Base-by-base conservation (phyloP, 2,888 invertebrate species). In the Eupithecia abbreviata region DNA sequence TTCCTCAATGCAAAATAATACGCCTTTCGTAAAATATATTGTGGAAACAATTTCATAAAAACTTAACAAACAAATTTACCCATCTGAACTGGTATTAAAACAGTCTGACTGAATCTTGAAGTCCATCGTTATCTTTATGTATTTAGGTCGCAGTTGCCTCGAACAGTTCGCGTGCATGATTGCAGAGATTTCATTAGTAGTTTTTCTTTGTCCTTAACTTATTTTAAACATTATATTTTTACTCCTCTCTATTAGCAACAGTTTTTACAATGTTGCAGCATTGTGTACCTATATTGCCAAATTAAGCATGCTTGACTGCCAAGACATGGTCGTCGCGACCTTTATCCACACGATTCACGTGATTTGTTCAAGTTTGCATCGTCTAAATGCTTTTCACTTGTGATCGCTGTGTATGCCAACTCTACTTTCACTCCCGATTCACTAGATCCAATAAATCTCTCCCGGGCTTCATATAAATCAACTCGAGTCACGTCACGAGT, bases 91-190 rank as follows among this genome's bases (percentile, higher is more conserved):
- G 75, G 79, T 78, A 78, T 79, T 82, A 80, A 82, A 81, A 76
- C 66, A 79, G 80, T 72, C 79, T 76, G 82, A 84, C 79, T 76
- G 82, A 84, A 84, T 87, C 84, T 78, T 86, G 84, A 85, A 88
- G 86, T 89, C 87, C 85, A 86, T 85, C 83, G 82, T 85, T 86
- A 88, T 89, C 87, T 79, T 82, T 81, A 85, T 83, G 84, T 87
- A 88, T 90, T 89, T 87, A 84, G 90, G 90, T 90, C 88, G 88
- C 82, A 84, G 87, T 83, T 86, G 83, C 82, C 85, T 87, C 85
- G 85, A 85, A 71, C 77, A 82, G 76, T 76, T 87, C 73, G 87
- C 88, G 89, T 90, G 89, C 78, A 65, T 77, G 77, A 77, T 75
- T 76, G 71, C 80, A 83, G 79, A 69, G 73, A 83, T 81, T 86